Evolutionary conservation across 2,888 invertebrate species (phyloP).

Genomic region (Vesta saturnalis): DNA sequence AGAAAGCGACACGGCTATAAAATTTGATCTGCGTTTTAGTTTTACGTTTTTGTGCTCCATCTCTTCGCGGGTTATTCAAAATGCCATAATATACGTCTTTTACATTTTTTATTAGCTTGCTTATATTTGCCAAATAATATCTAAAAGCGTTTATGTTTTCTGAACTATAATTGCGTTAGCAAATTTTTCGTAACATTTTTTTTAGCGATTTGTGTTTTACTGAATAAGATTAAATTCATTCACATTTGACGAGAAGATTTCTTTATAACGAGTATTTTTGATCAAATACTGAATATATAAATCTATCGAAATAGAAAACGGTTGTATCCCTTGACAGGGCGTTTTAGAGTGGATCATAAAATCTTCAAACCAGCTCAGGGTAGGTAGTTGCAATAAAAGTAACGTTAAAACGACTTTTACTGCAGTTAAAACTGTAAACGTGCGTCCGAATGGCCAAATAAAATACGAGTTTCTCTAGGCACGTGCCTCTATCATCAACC

Average conservation of each 20-base stretch:
- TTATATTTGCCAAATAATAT: constrained; percentile 9
- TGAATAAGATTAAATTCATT: too few species aligned
- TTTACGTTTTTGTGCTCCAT: constrained; percentile 40
- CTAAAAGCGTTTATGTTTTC: neutral
- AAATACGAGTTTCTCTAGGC: constrained; percentile 59
- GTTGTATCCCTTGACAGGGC: constrained; percentile 36
- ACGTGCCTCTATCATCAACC: constrained; percentile 51
- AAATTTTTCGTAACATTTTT: too few species aligned
- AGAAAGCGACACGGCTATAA: constrained; percentile 44
- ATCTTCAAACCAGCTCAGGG: constrained; percentile 49
- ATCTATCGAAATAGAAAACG: constrained; percentile 32
- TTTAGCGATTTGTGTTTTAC: too few species aligned
- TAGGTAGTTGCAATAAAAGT: constrained; percentile 62
- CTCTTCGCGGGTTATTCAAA: constrained; percentile 62
- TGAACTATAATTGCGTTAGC: neutral
- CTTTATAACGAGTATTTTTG: too few species aligned
- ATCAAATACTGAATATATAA: constrained; percentile 27
- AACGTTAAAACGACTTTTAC: constrained; percentile 63
- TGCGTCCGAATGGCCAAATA: constrained; percentile 60
- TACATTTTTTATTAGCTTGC: constrained; percentile 26
- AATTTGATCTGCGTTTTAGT: constrained; percentile 40
- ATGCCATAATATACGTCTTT: constrained; percentile 49
- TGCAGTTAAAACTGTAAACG: constrained; percentile 63
- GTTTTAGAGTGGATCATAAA: constrained; percentile 45
- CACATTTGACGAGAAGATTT: neutral